A percentile compares a stretch with the other conserved stretches of the same genome.
These are phyloP conservation scores for Aethes cnicana DNA, from an alignment of 2,888 invertebrate species.

Conservation along the genomic window DNA sequence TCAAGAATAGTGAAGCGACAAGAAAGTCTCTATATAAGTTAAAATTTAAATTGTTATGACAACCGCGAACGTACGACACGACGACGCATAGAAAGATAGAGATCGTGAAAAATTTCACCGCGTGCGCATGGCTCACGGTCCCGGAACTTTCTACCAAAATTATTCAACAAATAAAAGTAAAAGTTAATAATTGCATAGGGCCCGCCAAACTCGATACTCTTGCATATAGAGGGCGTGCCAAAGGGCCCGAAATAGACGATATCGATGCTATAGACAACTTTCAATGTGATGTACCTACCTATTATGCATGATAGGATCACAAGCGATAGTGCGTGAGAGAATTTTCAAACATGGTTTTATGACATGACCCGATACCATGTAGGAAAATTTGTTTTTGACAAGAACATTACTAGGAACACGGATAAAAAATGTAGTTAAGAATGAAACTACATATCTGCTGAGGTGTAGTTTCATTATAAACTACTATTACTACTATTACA, in stretches of 20 bases:
- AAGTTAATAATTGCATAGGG: constrained; percentile 62
- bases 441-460: too few relatives aligned
- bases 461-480: too few relatives aligned
- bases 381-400: not conserved
- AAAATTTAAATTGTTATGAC: constrained; percentile 42
- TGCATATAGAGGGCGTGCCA: constrained; percentile 31
- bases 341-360: constrained; percentile 9
- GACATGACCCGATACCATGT: not conserved
- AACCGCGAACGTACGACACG: constrained; percentile 41
- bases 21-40: constrained; percentile 31
- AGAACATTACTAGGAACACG: not conserved
- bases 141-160: constrained; percentile 53
- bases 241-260: constrained; percentile 30
- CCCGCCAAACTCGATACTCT: constrained; percentile 40
- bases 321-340: constrained; percentile 13
- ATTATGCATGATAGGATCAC: constrained; percentile 14
- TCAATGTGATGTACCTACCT: constrained; percentile 17
- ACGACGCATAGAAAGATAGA: constrained; percentile 43
- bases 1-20: constrained; percentile 32
- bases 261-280: constrained; percentile 22
- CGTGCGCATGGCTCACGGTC: constrained; percentile 43
- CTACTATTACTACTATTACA: too few relatives aligned
- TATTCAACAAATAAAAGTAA: constrained; percentile 58
- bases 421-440: too few relatives aligned
- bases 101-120: constrained; percentile 51